Evolutionary conservation across 2,113 vertebrate genomes (phyloP), one percentile per base, ranked within the genome.

Genomic region (Hymenochirus boettgeri): DNA sequence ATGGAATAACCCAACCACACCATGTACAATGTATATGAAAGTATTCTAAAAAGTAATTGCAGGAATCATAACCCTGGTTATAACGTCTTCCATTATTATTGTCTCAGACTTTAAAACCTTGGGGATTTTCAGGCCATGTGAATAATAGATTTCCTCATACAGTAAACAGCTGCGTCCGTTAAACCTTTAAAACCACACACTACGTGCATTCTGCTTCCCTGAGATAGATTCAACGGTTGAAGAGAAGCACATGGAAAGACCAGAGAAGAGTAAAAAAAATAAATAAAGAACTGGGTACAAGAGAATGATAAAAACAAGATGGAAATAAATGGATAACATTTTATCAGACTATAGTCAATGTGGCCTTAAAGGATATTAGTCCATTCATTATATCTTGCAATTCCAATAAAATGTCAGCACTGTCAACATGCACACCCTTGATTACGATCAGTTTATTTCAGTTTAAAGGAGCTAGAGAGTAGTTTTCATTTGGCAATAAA

Each of bases 91-190:
- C 19, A 48, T 51, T 26, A 58, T 59, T 60, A 53, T 60, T 53
- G 64, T 29, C 35, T 66, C 27, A 51, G 46, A 52, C 54, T 51
- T 37, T 67, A 19, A 67, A 58, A 57, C 35, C 56, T 59, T 24
- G 23, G 56, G 65, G 47, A 53, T 59, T 59, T 53, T 24, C 61
- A 0, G 3, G 74, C 57, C 69, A 66, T 58, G 31, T 58, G 76
- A 70, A 79, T 75, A 72, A 76, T 72, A 74, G 26, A 71, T 25
- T 78, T 79, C 74, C 73, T 71, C 77, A 71, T 64, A 78, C 19
- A 75, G 33, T 79, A 74, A 76, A 77, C 75, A 80, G 72, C 72
- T 76, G 73, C 72, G 80, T 73, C 53, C 74, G 69, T 71, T 75
- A 63, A 77, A 70, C 73, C 69, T 73, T 74, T 74, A 73, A 72